phyloP scores from a whole-genome alignment of 1,140 invertebrate species.

The Ptiloglossa arizonensis region DNA sequence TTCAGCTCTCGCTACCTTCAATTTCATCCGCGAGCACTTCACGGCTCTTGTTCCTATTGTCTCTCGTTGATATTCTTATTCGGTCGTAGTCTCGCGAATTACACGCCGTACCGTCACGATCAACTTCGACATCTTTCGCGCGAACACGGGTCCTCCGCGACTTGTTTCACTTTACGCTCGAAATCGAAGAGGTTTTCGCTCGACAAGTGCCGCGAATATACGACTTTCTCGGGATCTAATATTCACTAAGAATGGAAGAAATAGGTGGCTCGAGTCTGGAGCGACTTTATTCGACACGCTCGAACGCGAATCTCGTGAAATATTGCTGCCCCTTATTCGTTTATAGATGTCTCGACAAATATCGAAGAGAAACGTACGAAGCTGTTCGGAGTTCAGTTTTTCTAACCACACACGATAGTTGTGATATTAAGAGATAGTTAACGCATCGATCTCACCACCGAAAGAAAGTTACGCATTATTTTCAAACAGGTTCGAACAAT shows the following conservation, averaged over 20 bases:
- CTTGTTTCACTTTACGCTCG: background rate
- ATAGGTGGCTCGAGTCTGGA: background rate
- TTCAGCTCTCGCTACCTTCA: background rate
- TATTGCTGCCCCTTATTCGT: constrained; percentile 8
- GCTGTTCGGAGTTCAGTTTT: too few relatives aligned
- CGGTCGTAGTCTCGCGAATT: background rate
- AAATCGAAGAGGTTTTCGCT: background rate
- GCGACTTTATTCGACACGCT: constrained; percentile 35
- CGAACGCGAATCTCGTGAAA: constrained; percentile 12
- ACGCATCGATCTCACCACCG: too few relatives aligned
- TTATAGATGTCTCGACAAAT: constrained; percentile 11
- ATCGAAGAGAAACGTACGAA: background rate
- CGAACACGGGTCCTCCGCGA: background rate
- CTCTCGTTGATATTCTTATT: background rate
- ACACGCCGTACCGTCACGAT: background rate
- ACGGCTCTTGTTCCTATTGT: background rate
- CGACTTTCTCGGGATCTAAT: constrained; percentile 11
- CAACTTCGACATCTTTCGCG: background rate
- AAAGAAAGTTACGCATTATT: too few relatives aligned
- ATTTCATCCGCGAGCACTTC: background rate
- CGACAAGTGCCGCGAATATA: background rate
- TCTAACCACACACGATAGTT: too few relatives aligned
- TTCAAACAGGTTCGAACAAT: too few relatives aligned
- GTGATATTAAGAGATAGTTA: too few relatives aligned
- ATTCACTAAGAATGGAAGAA: constrained; percentile 21